Evolutionary conservation across 2,888 invertebrate species (phyloP).

Genomic region (Drosophila austrosaltans): DNA sequence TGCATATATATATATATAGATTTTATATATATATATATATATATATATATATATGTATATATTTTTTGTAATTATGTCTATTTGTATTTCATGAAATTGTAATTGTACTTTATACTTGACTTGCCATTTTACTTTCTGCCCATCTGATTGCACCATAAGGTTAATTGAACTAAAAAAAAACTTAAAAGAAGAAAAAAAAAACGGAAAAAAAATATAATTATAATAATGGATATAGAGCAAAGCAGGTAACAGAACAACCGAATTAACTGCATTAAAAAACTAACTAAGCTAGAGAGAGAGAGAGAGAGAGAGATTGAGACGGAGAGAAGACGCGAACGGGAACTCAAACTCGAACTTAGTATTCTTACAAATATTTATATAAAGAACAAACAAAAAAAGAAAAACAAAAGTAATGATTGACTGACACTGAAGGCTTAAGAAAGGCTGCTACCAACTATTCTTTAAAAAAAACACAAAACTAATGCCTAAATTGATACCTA

Average conservation of each 20-base stretch:
- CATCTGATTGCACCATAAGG: constrained; percentile 78
- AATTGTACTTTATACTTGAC: constrained; percentile 60
- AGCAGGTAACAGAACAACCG: not conserved
- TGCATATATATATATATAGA: not conserved
- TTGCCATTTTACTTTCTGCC: constrained; percentile 82
- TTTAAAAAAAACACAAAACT: constrained; percentile 25
- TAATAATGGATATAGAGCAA: not conserved
- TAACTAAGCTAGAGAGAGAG: not conserved
- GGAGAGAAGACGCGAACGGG: not conserved
- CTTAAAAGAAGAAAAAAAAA: constrained; percentile 8
- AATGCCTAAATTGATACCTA: constrained; percentile 21
- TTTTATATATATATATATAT: constrained; percentile 6
- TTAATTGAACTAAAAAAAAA: constrained; percentile 37
- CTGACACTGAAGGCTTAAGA: constrained; percentile 82
- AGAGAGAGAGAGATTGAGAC: not conserved
- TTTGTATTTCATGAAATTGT: constrained; percentile 34
- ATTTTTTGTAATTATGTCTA: constrained; percentile 27
- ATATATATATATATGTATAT: not conserved
- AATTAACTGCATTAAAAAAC: not conserved
- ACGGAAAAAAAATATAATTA: not conserved
- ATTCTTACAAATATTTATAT: constrained; percentile 22
- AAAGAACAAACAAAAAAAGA: constrained; percentile 42
- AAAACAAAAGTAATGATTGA: constrained; percentile 78
- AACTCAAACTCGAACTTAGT: constrained; percentile 7
- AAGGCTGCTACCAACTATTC: constrained; percentile 51